Conservation (phyloP, 2,113 vertebrate species). For the Polypterus bichir region DNA sequence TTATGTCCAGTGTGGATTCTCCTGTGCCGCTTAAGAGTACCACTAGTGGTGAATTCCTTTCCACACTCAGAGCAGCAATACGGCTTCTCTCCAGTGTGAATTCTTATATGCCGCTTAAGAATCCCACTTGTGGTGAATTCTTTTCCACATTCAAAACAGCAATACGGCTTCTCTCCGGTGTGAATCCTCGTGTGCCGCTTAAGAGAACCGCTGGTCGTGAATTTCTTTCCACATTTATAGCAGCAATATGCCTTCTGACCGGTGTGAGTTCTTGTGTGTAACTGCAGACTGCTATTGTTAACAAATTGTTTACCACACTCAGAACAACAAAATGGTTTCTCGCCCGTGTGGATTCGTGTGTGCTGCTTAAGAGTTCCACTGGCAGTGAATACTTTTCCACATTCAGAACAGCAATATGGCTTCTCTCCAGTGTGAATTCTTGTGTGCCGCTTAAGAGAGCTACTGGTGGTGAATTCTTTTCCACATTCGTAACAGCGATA, state of each 20-base stretch:
- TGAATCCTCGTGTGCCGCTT: background rate
- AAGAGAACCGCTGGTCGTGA: background rate
- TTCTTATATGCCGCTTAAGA: too few relatives aligned
- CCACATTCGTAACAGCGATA: background rate
- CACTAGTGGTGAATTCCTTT: too few relatives aligned
- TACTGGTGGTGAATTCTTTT: background rate
- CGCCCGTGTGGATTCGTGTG: background rate
- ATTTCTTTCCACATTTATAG: background rate
- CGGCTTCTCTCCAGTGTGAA: too few relatives aligned
- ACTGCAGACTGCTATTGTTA: background rate
- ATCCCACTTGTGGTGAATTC: too few relatives aligned
- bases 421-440: background rate
- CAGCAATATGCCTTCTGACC: background rate
- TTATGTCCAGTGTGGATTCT: too few relatives aligned
- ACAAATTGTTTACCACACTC: background rate
- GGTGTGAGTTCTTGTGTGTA: background rate
- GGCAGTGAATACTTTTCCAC: background rate
- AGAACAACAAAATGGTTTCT: background rate
- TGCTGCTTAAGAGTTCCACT: background rate
- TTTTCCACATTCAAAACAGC: background rate
- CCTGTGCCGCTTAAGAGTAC: too few relatives aligned
- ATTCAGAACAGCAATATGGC: background rate
- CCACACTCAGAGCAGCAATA: too few relatives aligned
- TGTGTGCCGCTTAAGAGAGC: background rate
- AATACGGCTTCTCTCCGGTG: background rate